phyloP scores from a whole-genome alignment of 2,797 vertebrate species.

The Microctenopoma stevenorrisi region DNA sequence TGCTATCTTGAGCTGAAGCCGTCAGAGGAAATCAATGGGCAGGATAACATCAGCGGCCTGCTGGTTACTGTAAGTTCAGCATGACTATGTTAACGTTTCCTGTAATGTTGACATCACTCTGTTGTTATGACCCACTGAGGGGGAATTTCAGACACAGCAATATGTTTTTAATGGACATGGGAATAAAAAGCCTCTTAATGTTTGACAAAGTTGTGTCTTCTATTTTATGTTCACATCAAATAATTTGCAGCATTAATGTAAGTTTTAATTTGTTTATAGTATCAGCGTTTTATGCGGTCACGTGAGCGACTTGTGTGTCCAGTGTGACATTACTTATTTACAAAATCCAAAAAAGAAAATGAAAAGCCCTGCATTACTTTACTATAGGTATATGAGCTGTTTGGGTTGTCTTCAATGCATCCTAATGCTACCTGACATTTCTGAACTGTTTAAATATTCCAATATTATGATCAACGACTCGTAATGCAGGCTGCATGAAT shows the following conservation, averaged over 20 bases:
- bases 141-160: constrained; percentile 51
- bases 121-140: constrained; percentile 67
- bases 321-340: background rate
- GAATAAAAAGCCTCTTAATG: constrained; percentile 43
- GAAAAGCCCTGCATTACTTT: background rate
- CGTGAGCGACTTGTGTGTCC: background rate
- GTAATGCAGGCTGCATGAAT: constrained; percentile 82
- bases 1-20: constrained; percentile 79
- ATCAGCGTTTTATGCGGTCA: background rate
- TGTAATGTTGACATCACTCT: constrained; percentile 82
- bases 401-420: constrained; percentile 56
- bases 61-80: constrained; percentile 80
- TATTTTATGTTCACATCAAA: background rate
- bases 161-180: constrained; percentile 60
- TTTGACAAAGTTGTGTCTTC: constrained; percentile 28
- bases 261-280: background rate
- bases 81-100: constrained; percentile 78
- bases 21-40: constrained; percentile 78
- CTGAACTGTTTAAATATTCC: constrained; percentile 76
- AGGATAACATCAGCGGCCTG: constrained; percentile 79
- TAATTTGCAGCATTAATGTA: background rate
- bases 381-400: constrained; percentile 40
- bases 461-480: constrained; percentile 75
- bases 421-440: constrained; percentile 77
- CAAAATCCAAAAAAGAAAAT: background rate